Base-by-base conservation (phyloP, 1,140 invertebrate genomes). In the Zophobas atratus region DNA sequence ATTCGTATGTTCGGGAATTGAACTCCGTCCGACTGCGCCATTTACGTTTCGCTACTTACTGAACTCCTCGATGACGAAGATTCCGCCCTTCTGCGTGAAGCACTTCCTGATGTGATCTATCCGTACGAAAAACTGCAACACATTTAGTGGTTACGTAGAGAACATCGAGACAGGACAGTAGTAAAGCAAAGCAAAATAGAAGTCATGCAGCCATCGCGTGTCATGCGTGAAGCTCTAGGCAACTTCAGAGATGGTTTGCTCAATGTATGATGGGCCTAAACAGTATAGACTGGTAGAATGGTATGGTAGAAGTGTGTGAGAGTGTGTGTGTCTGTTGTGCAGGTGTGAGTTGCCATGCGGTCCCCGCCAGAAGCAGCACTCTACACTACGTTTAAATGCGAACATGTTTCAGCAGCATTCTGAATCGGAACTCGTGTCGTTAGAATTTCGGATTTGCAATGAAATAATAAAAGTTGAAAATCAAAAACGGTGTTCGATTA, bases 51-150 rank as follows among this genome's bases (percentile, higher is more conserved):
- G 3, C 33, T 86, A 94, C 96, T 97, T 92, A 99, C 97, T 98
- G 89, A 94, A 98, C 93, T 99, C 98, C 92, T 99, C 98, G 87
- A 99, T 92, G 86, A 99, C 94, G 92, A 99, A 99, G 87, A 99
- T 96, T 87, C 96, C 97, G 87, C 98, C 98, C 89, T 98, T 98
- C 88, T 97, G 96, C 76, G 97, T 98, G 90, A 99, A 99, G 91
- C 98, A 99, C 90, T 99, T 99, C 88, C 97, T 93, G 89, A 99
- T 99, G 89, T 99, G 97, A 90, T 97, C 95, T 89, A 99, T 92
- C 87, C 97, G 95, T 88, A 99, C 97, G 91, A 99, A 99, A 90
- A 99, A 99, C 98, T 99, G 93, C 85, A 97, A 96, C 87, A 72
- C 48, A 78, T 55, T 6, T 49, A 67, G 53, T 48, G 49, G 55